Evolutionary conservation across 1,140 invertebrate genomes (phyloP).

Genomic region (Ephestia elutella): DNA sequence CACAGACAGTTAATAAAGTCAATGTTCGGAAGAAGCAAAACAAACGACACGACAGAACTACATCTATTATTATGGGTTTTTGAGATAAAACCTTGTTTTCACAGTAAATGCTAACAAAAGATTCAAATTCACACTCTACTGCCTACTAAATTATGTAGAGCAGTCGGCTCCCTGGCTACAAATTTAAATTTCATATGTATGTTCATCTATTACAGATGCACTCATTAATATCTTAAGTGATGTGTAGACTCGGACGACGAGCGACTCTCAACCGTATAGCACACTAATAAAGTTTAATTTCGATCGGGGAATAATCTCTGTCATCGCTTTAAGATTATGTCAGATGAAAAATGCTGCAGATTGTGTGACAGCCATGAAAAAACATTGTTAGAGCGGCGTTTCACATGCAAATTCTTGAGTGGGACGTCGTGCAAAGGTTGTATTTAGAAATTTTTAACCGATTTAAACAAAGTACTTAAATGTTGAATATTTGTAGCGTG

Average conservation of each 20-base stretch:
- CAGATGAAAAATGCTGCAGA: constrained; percentile 68
- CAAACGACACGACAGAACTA: not conserved
- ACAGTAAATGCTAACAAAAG: constrained; percentile 65
- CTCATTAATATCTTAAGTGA: constrained; percentile 73
- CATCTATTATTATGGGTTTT: constrained; percentile 1
- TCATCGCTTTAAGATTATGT: constrained; percentile 57
- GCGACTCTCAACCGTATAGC: constrained; percentile 42
- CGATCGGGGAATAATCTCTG: constrained; percentile 21
- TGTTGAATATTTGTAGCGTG: too few relatives aligned
- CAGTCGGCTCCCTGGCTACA: constrained; percentile 62
- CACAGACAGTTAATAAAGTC: not conserved
- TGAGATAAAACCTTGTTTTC: constrained; percentile 40
- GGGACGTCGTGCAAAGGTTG: constrained; percentile 28
- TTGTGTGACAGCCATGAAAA: constrained; percentile 68
- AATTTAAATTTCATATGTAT: constrained; percentile 74
- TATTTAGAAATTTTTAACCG: constrained; percentile 22
- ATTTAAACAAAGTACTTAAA: not conserved
- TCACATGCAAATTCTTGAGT: constrained; percentile 64
- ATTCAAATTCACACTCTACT: constrained; percentile 71
- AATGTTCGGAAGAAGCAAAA: not conserved
- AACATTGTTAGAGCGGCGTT: constrained; percentile 67
- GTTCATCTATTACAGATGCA: constrained; percentile 72
- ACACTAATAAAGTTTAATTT: constrained; percentile 16
- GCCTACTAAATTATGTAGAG: constrained; percentile 71
- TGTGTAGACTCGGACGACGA: constrained; percentile 38